Base-by-base conservation (phyloP, 1,140 invertebrate genomes). In the Monomorium pharaonis region DNA sequence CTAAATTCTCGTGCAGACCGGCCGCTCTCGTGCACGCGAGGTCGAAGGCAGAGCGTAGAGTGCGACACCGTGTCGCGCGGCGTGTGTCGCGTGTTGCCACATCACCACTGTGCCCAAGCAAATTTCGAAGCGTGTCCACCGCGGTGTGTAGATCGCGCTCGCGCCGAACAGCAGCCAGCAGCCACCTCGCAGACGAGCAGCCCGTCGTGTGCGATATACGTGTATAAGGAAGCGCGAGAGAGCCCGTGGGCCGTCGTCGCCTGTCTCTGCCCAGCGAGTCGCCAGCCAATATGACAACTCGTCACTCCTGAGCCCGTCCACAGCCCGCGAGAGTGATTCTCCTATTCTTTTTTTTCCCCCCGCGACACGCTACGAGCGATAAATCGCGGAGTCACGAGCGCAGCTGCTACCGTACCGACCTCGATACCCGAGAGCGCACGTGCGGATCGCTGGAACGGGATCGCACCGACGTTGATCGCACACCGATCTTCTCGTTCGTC, bases 41-140 rank as follows among this genome's bases (percentile, higher is more conserved):
- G 10, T 67, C 78, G 24, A 72, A 72, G 49, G 5, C 51, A 51
- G 24, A 30, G 37, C 67, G 70, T 88, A 93, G 92, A 91, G 91
- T 37, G 91, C 92, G 88, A 87, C 88, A 87, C 69, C 72, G 67
- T 83, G 75, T 63, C 58, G 86, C 62, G 88, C 84, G 84, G 87
- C 88, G 88, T 88, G 90, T 94, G 93, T 93, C 92, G 93, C 94
- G 94, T 94, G 94, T 94, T 94, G 94, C 94, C 94, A 94, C 94
- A 94, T 94, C 94, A 94, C 89, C 93, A 94, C 90, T 78, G 86
- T 91, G 88, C 90, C 88, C 89, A 90, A 92, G 91, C 70, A 75
- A 91, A 72, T 47, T 91, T 90, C 89, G 87, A 77, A 84, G 85
- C 88, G 91, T 92, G 90, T 93, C 90, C 60, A 69, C 4, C 86